Evolutionary conservation across 2,113 vertebrate species (phyloP).

Genomic region (Alethe castanea): DNA sequence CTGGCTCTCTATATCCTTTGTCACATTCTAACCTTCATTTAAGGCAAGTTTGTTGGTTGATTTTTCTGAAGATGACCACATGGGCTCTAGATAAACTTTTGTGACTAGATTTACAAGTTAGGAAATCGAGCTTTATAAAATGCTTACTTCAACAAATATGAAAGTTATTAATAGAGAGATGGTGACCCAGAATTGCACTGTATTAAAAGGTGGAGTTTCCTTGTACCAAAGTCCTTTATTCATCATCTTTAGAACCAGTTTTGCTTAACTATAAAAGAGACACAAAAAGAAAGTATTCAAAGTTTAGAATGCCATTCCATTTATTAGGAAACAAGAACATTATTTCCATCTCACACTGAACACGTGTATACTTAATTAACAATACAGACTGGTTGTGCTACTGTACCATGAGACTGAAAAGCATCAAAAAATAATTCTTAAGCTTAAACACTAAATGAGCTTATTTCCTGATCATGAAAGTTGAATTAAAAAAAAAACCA

Average conservation of each 20-base stretch:
- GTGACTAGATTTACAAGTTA: conserved; percentile 14
- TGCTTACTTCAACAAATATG: conserved; percentile 38
- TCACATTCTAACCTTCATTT: conserved; percentile 65
- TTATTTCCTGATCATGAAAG: background rate
- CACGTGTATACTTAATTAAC: background rate
- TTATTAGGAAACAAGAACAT: conserved; percentile 36
- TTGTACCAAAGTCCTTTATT: conserved; percentile 71
- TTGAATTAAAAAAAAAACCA: background rate
- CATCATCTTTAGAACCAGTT: conserved; percentile 92
- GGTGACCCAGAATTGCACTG: conserved; percentile 56
- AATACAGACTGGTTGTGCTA: background rate
- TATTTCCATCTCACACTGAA: conserved; percentile 31
- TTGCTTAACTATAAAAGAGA: conserved; percentile 86
- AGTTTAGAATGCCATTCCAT: conserved; percentile 6
- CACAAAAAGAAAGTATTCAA: conserved; percentile 61
- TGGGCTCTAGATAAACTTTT: conserved; percentile 41
- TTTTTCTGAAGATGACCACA: conserved; percentile 34
- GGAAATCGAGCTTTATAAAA: conserved; percentile 71
- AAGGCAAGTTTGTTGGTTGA: conserved; percentile 65
- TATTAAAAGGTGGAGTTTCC: conserved; percentile 52
- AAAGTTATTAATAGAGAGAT: conserved; percentile 45
- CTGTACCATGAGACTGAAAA: background rate
- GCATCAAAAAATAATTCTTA: background rate
- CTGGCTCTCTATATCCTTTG: background rate
- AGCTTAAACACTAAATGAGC: background rate